phyloP scores from a whole-genome alignment of 2,888 invertebrate species.

The Sussaba pulchella region DNA sequence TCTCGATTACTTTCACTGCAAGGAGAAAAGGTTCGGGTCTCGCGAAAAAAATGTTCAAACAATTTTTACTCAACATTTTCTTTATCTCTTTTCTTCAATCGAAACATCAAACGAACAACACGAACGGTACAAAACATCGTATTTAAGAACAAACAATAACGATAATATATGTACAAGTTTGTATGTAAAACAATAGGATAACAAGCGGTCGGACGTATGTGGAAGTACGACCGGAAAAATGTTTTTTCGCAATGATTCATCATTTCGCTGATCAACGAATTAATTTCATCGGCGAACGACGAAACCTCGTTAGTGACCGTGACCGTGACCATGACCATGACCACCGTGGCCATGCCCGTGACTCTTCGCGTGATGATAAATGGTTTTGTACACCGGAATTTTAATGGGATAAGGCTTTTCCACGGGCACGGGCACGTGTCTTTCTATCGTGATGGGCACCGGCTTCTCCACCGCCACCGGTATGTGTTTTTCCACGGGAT shows the following conservation, averaged over 20 bases:
- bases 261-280: not conserved
- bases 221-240: no score
- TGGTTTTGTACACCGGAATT: constrained; percentile 90
- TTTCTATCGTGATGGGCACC: constrained; percentile 89
- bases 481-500: constrained; percentile 88
- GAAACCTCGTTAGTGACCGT: constrained; percentile 16
- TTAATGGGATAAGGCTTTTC: constrained; percentile 90
- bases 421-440: constrained; percentile 89
- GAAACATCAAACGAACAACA: no score
- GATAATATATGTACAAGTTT: no score
- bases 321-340: constrained; percentile 55
- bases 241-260: no score
- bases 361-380: constrained; percentile 89
- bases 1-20: constrained; percentile 49
- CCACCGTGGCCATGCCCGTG: constrained; percentile 38
- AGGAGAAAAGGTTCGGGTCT: constrained; percentile 10
- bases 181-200: no score
- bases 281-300: not conserved
- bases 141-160: no score
- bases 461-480: constrained; percentile 89
- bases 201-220: no score
- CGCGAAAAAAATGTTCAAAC: constrained; percentile 36
- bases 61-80: constrained; percentile 3
- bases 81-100: no score
- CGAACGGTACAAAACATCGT: no score